Evolutionary conservation across 2,888 invertebrate genomes (phyloP), one percentile per base, ranked within the genome.

Genomic region (Nomada goodeniana): DNA sequence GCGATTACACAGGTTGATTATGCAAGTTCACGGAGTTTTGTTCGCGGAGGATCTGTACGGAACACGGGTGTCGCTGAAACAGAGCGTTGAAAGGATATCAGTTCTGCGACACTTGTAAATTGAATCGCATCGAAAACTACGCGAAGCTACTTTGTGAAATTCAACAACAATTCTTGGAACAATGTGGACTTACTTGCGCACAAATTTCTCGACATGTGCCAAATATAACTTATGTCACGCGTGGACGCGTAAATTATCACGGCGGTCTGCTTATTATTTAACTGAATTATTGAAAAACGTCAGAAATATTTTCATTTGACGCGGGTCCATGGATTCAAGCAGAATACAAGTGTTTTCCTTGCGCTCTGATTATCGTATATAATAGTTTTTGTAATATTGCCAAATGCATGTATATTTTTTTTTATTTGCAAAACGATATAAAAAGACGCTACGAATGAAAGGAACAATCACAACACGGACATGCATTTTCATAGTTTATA

Each of bases 1-100:
- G 57, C 36, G 53, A 80, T 72, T 78, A 64, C 53, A 18, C 52
- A 53, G 26, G 26, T 53, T 65, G 63, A 68, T 80, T 78, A 73
- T 53, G 72, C 73, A 73, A 80, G 44, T 68, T 47, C 44, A 47
- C 23, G 18, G 29, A 71, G 61, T 73, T 64, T 29, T 57, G 61
- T 57, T 68, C 44, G 61, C 64, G 52, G 55, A 61, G 53, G 60
- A 55, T 59, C 59, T 63, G 72, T 61, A 5, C 20, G n/a, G 59
- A 52, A 50, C 61, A 29, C 5, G 26, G 23, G 3, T 13, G 44
- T 47, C 13, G 29, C 23, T 63, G 63, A 52, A 63, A 69, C 68
- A 76, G 69, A 76, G 42, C 63, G 15, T 26, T 20, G 55, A 68
- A 68, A 63, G 55, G 26, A 44, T 69, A 18, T 68, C 69, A 52